phyloP scores from a whole-genome alignment of 2,113 vertebrate species.

The Corapipo altera region DNA sequence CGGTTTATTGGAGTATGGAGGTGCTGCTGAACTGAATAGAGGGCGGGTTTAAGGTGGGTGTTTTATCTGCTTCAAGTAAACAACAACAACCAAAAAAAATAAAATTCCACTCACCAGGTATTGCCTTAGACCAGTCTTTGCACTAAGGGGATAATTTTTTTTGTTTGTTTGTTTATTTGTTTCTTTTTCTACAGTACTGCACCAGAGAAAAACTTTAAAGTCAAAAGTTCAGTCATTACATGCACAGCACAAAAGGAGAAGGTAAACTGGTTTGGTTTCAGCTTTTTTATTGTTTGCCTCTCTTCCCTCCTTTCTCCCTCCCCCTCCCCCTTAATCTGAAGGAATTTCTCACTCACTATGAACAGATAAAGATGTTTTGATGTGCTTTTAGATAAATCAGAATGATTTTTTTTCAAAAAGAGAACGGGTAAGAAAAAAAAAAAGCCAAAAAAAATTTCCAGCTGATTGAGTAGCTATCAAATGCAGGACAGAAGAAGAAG shows the following conservation, averaged over 20 bases:
- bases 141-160: not conserved
- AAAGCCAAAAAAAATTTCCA: not conserved
- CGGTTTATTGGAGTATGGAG: slow-evolving; percentile 94
- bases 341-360: slow-evolving; percentile 19
- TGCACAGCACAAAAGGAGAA: not conserved
- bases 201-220: not conserved
- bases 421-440: not conserved
- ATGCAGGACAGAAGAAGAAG: slow-evolving; percentile 31
- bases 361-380: not conserved
- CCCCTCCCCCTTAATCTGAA: not conserved
- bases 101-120: not conserved
- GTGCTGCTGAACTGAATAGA: slow-evolving; percentile 71
- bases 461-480: slow-evolving; percentile 21
- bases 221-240: slow-evolving; percentile 44
- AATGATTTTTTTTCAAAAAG: not conserved
- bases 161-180: slow-evolving; percentile 20
- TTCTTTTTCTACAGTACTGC: not conserved
- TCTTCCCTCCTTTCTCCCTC: not conserved
- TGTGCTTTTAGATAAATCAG: not conserved
- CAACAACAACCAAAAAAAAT: slow-evolving; percentile 47
- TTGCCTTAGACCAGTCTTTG: not conserved
- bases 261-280: not conserved
- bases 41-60: slow-evolving; percentile 72
- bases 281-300: not conserved
- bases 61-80: slow-evolving; percentile 70